Evolutionary conservation across 2,888 invertebrate species (phyloP), one percentile per base, ranked within the genome.

Genomic region (Agonopterix heracliana): DNA sequence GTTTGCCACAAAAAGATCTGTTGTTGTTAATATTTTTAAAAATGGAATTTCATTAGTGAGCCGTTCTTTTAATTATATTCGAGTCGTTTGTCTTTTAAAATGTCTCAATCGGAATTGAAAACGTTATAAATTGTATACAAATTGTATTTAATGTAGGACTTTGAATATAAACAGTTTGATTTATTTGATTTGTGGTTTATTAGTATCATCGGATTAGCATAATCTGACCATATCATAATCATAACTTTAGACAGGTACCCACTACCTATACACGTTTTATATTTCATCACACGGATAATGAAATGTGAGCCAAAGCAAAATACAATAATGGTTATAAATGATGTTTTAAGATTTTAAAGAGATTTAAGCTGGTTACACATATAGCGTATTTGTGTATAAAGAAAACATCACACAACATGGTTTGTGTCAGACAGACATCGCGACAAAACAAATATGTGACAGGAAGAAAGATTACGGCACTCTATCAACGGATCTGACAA

Each of bases 381-480:
- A 26, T 26, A 26, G 5, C 26, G 26, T 26, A 26, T 26, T 26
- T 26, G 26, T 26, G 26, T 26, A 26, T 26, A 26, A 26, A 26
- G 26, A 26, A 26, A 26, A 26, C 26, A 26, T 5, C 5, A 26
- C 26, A 26, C 26, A 26, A 26, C 26, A 26, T 26, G 26, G 26
- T 26, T 26, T 26, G 26, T 26, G 26, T 26, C 7, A 26, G 9
- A n/a, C 12, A 43, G 47, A 47, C 41, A 46, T 50, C 46, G 54
- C 55, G 59, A 59, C 63, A 44, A 51, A 54, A 56, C 54, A 69
- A 66, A 74, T 66, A 71, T 67, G 73, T 76, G 80, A 81, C 81
- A 78, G 73, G 69, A 78, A 77, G 81, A 83, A 64, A 71, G 76
- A 82, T 81, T 66, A 71, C 68, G 60, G 60, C 71, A 69, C 74